Conservation (phyloP, 2,113 vertebrate genomes). For the Chaenocephalus aceratus region DNA sequence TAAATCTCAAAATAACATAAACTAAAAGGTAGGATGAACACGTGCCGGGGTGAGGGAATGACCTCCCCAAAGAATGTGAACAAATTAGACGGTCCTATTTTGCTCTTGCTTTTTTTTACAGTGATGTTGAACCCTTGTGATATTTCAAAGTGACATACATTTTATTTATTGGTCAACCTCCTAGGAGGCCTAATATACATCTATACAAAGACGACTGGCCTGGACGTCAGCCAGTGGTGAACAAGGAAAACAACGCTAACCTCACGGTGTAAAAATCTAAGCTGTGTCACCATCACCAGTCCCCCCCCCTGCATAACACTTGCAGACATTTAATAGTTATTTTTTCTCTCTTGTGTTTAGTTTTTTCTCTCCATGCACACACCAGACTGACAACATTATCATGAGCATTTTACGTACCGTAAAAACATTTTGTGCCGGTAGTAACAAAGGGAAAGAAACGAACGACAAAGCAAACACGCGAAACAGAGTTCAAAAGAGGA, state of each 20-base stretch:
- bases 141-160: constrained; percentile 87
- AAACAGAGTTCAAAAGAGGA: constrained; percentile 76
- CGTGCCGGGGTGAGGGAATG: constrained; percentile 82
- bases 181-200: constrained; percentile 87
- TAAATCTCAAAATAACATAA: constrained; percentile 89
- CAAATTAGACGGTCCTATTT: constrained; percentile 74
- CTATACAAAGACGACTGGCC: constrained; percentile 85
- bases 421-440: constrained; percentile 84
- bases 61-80: constrained; percentile 86
- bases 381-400: constrained; percentile 84
- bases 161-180: constrained; percentile 86
- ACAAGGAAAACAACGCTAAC: constrained; percentile 86
- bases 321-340: constrained; percentile 82
- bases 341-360: constrained; percentile 53
- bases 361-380: constrained; percentile 89
- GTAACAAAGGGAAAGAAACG: constrained; percentile 80
- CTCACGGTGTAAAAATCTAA: constrained; percentile 83
- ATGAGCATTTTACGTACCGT: constrained; percentile 80
- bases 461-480: constrained; percentile 68
- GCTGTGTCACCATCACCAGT: constrained; percentile 73
- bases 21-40: constrained; percentile 86
- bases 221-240: constrained; percentile 72
- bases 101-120: constrained; percentile 79
- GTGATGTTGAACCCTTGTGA: constrained; percentile 82
- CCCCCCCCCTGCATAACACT: constrained; percentile 78